Base-by-base conservation (phyloP, 2,113 vertebrate species). In the Rattus norvegicus region DNA sequence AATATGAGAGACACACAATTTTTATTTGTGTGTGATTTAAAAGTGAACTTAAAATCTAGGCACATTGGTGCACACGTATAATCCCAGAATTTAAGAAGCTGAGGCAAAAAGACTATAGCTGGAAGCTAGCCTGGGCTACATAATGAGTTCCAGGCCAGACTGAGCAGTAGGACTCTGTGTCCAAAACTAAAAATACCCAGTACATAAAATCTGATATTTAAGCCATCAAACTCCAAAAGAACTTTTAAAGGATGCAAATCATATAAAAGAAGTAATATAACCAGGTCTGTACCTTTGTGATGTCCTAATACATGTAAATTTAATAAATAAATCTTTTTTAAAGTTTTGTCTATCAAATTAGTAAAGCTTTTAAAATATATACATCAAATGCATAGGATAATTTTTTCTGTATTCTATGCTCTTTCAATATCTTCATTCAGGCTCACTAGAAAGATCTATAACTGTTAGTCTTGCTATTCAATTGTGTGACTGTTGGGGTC, bases 11-110 rank as follows among this genome's bases (percentile, higher is more conserved):
- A 22, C 52, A 96, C 33, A 52, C 9, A 72, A 3, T 89, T 88
- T 83, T 89, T 91, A 72, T 24, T 88, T 59, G 33, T 56, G 92
- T 95, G 85, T 36, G 88, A 65, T 70, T 80, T 95, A 85, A 94
- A 84, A n/a, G 65, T 12, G 76, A 9, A 49, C 89, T 81, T 94
- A 91, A 96, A 79, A 77, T 59, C n/a, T 47, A 33, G 26, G n/a
- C 17, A 33, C 19, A 8, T 7, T 76, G 54, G 70, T 59, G 9
- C 52, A 43, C 14, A 59, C 9, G n/a, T 33, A 24, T 59, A 47
- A 61, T 22, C 56, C 24, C 24, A 88, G 69, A 54, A 76, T 7
- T 26, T n/a, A 5, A 26, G 9, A 65, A 33, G 30, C 56, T 65
- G 39, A 77, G 43, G 19, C 3, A 61, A 43, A 19, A 90, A 14